Evolutionary conservation across 2,113 vertebrate species (phyloP).

Genomic region (Motacilla alba): DNA sequence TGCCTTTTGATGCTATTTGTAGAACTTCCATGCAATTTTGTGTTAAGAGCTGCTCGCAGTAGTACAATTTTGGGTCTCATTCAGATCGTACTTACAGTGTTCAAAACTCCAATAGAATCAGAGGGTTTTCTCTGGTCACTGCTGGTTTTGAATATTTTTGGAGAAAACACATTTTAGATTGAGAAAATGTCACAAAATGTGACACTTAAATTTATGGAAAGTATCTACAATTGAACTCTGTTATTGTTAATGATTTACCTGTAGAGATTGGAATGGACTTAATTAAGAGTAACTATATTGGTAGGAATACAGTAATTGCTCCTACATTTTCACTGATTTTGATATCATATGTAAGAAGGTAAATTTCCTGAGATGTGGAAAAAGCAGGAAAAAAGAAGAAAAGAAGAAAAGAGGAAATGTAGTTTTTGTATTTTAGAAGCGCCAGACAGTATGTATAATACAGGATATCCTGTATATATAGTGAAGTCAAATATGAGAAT

Average conservation of each 20-base stretch:
- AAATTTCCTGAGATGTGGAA: not conserved
- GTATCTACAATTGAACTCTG: not conserved
- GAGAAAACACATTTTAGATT: not conserved
- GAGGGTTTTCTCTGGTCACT: not conserved
- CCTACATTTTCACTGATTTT: not conserved
- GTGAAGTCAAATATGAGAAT: not conserved
- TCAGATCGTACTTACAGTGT: not conserved
- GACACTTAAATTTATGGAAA: not conserved
- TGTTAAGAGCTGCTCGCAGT: not conserved
- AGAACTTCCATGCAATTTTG: not conserved
- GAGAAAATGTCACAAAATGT: not conserved
- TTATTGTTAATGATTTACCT: not conserved
- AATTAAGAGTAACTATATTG: not conserved
- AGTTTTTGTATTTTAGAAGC: not conserved
- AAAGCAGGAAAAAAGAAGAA: not conserved
- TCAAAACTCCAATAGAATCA: not conserved
- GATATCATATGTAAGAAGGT: not conserved
- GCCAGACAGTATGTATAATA: not conserved
- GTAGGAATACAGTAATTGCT: not conserved
- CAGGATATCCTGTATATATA: conserved; percentile 19
- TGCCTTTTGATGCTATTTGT: not conserved
- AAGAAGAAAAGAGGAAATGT: not conserved
- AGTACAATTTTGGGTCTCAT: not conserved
- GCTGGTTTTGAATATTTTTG: not conserved
- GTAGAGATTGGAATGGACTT: not conserved